phyloP scores from a whole-genome alignment of 2,888 invertebrate genomes.

The Linnaemya tessellans region DNA sequence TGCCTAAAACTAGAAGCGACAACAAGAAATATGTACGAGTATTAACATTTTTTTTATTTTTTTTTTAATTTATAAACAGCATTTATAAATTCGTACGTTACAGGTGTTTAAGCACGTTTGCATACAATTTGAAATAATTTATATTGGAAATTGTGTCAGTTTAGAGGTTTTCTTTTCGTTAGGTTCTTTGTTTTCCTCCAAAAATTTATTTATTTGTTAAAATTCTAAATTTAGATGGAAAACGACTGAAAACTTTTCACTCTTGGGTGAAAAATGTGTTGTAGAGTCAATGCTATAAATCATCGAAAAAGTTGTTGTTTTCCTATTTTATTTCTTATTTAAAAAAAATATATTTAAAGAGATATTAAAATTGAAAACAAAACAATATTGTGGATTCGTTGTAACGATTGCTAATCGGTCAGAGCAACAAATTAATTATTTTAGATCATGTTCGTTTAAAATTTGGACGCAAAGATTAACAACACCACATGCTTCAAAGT shows the following conservation, averaged over 20 bases:
- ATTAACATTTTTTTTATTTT: constrained; percentile 7
- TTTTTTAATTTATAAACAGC: background rate
- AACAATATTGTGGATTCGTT: background rate
- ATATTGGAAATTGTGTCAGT: background rate
- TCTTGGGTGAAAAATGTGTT: constrained; percentile 65
- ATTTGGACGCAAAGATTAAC: background rate
- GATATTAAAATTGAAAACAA: constrained; percentile 38
- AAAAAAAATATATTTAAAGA: constrained; percentile 5
- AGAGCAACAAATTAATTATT: background rate
- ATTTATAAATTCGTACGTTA: constrained; percentile 20
- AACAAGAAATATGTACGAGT: background rate
- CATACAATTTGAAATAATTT: constrained; percentile 7
- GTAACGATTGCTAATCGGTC: background rate
- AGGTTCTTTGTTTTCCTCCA: background rate
- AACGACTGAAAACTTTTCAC: constrained; percentile 32
- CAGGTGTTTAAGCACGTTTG: constrained; percentile 54
- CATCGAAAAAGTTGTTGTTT: constrained; percentile 44
- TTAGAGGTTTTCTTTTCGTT: background rate
- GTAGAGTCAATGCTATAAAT: constrained; percentile 68
- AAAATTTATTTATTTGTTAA: constrained; percentile 15
- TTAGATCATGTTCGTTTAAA: background rate
- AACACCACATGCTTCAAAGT: too few species aligned
- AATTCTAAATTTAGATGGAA: constrained; percentile 33
- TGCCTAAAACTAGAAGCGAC: constrained; percentile 21
- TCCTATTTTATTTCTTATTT: background rate